Evolutionary conservation across 2,888 invertebrate species (phyloP), one percentile per base, ranked within the genome.

Genomic region (Rapana venosa): DNA sequence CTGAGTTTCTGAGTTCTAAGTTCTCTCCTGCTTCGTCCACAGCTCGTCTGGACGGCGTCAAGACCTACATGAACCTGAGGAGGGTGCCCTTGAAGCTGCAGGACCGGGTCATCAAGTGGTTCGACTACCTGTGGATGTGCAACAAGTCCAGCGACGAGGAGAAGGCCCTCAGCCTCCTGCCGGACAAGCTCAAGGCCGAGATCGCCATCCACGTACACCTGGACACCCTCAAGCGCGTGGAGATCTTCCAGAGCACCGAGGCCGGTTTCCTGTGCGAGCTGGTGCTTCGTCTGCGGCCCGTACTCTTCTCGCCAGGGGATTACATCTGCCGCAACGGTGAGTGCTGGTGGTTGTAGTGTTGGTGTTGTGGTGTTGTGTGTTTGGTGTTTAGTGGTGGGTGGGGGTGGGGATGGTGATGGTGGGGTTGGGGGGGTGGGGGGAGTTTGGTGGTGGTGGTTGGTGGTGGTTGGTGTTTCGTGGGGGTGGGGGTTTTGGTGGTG

Each of bases 221-320:
- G 97, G 99, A 99, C 97, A 99, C 99, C 92, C 97, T 99, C 96
- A 99, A 99, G 96, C 92, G 96, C 88, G 96, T 99, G 96, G 99
- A 99, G 97, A 99, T 99, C 96, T 99, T 99, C 97, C 99, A 99
- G 97, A 99, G 99, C 97, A 99, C 99, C 88, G 99, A 99, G 97
- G 99, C 99, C 91, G 99, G 99, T 90, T 99, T 99, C 97, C 97
- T 99, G 92, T 99, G 99, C 96, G 99, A 99, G 97, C 97, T 99
- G 95, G 99, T 99, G 94, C 97, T 99, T 92, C 97, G 98, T 96
- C 97, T 99, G 93, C 97, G 99, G 94, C 99, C 99, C 88, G 99
- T 99, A 88, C 97, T 99, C 92, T 99, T 99, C 97, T 99, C 99
- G 94, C 99, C 99, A 56, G 99, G 99, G 90, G 99, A 99, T 97